Evolutionary conservation across 2,888 invertebrate species (phyloP), one percentile per base, ranked within the genome.

Genomic region (Chrysomela aeneicollis): DNA sequence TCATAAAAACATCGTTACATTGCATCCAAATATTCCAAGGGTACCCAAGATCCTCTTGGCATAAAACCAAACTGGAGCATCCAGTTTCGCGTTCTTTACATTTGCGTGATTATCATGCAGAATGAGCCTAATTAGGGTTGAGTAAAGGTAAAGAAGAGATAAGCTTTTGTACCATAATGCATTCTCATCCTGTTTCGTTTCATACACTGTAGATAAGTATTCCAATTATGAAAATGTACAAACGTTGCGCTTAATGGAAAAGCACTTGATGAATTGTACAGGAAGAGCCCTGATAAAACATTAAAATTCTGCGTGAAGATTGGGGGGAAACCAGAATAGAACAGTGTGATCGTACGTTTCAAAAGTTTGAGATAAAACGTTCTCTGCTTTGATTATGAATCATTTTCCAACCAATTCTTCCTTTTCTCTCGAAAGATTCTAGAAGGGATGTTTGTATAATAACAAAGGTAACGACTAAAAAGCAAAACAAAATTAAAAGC

Each of bases 81-180:
- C 42, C 42, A n/a, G 15, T 57, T 32, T 57, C 12, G 46, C 47
- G 26, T 26, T 42, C 57, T 26, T 57, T 57, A 42, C 57, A 46
- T 57, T 57, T 30, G 57, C 57, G 46, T 57, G 57, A 57, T 57
- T 46, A 57, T 46, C 6, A 46, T 17, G 22, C 57, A 46, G 57
- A 57, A 57, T 57, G 57, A 17, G 57, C 47, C 57, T 57, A 57
- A 57, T 57, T 57, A 57, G 57, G n/a, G 26, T 46, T 17, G 46
- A 42, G 15, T 15, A 42, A 47, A 57, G 57, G 57, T 57, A 17
- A 46, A 18, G 30, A 57, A 21, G 26, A 61, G 61, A 53, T 54
- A 53, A 35, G 61, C 65, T 65, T 61, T 61, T 65, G 61, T 65
- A 61, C 50, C 42, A 59, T 61, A 65, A 58, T 54, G 54, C 58